phyloP scores from a whole-genome alignment of 1,140 invertebrate genomes.

The Popillia japonica region DNA sequence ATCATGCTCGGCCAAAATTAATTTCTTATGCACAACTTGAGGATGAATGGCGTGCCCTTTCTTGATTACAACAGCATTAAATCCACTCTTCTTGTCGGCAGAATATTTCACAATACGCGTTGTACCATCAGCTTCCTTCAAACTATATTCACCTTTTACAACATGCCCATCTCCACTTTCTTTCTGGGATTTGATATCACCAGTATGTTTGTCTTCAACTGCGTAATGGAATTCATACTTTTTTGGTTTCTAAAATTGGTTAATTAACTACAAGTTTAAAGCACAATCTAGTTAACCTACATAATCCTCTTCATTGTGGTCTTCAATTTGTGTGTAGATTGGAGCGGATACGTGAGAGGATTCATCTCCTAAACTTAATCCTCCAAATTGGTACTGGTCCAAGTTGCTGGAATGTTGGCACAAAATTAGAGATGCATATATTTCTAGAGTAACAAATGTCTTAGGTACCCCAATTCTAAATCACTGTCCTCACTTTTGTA shows the following conservation, averaged over 20 bases:
- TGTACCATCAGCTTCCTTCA: conserved; percentile 35
- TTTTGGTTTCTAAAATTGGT: neutral
- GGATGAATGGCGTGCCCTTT: conserved; percentile 25
- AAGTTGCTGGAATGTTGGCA: neutral
- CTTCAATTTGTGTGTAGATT: neutral
- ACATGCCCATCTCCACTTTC: conserved; percentile 10
- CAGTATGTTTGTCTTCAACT: conserved; percentile 25
- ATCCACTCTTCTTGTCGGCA: conserved; percentile 30
- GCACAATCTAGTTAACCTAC: neutral
- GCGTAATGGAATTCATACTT: conserved; percentile 36
- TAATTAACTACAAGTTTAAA: neutral
- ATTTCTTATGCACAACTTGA: conserved; percentile 3
- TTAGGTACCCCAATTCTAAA: neutral
- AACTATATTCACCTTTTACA: conserved; percentile 28
- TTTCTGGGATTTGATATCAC: conserved; percentile 28
- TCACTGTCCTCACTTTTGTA: neutral
- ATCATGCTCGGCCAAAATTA: neutral
- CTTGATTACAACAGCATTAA: conserved; percentile 28
- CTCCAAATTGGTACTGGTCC: neutral
- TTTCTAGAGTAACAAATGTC: neutral
- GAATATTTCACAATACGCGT: conserved; percentile 21
- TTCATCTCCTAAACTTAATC: neutral
- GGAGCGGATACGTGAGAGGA: neutral
- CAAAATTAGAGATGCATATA: neutral
- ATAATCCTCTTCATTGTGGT: neutral